Percentiles rank a stretch among this genome's conserved stretches.
phyloP scores from a whole-genome alignment of 2,888 invertebrate genomes.

The Tenthredo amoena region DNA sequence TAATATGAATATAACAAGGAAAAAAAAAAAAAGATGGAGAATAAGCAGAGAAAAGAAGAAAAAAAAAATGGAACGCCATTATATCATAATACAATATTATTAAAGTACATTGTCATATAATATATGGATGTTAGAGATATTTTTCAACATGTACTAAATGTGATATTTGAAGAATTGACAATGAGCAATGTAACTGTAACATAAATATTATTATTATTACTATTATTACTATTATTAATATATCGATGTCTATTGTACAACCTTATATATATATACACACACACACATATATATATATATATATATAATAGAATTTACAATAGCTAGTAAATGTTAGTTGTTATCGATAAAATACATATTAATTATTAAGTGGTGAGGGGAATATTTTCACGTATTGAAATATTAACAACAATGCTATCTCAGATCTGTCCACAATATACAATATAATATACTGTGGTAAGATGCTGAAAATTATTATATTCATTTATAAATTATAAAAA shows the following conservation, averaged over 20 bases:
- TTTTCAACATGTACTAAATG: slow-evolving; percentile 78
- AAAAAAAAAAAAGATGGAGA: slow-evolving; percentile 41
- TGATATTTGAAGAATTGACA: slow-evolving; percentile 78
- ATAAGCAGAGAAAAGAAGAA: neutral
- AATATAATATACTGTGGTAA: neutral
- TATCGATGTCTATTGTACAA: slow-evolving; percentile 58
- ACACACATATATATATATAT: neutral
- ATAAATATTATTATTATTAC: slow-evolving; percentile 65
- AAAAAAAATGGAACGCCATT: slow-evolving; percentile 71
- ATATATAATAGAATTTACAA: slow-evolving; percentile 61
- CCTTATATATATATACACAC: slow-evolving; percentile 3
- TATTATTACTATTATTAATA: slow-evolving; percentile 58
- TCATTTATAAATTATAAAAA: neutral
- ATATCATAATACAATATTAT: slow-evolving; percentile 77
- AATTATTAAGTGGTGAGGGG: slow-evolving; percentile 29
- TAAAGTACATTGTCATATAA: slow-evolving; percentile 27
- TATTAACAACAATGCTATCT: slow-evolving; percentile 64
- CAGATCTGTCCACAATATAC: slow-evolving; percentile 72
- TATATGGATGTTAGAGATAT: slow-evolving; percentile 78
- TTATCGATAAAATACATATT: slow-evolving; percentile 32
- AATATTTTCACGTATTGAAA: slow-evolving; percentile 43
- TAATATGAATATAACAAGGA: slow-evolving; percentile 54
- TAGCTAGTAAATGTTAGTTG: slow-evolving; percentile 58
- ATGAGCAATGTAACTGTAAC: slow-evolving; percentile 78
- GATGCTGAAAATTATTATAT: neutral